Evolutionary conservation across 1,140 invertebrate genomes (phyloP).

Genomic region (Aethina tumida): DNA sequence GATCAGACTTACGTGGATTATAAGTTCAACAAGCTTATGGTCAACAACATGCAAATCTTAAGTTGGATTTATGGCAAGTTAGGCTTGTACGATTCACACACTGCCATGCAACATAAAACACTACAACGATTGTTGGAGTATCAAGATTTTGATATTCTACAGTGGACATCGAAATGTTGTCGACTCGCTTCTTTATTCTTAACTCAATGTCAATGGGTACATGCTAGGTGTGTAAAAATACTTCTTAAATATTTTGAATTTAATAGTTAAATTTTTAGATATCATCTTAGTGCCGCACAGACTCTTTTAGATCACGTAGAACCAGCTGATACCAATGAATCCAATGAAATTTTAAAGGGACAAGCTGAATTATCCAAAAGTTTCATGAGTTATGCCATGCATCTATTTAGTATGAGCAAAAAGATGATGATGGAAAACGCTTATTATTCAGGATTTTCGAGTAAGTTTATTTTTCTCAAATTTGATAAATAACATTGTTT

Average conservation of each 20-base stretch:
- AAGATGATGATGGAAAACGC: slow-evolving; percentile 13
- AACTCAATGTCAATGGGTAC: slow-evolving; percentile 19
- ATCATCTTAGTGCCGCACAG: slow-evolving; percentile 26
- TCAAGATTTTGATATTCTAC: slow-evolving; percentile 21
- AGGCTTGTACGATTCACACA: slow-evolving; percentile 17
- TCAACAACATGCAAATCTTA: slow-evolving; percentile 32
- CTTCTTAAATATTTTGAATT: slow-evolving; percentile 27
- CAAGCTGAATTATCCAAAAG: slow-evolving; percentile 19
- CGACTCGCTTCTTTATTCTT: slow-evolving; percentile 26
- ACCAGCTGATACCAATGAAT: too few relatives aligned
- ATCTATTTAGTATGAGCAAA: slow-evolving; percentile 19
- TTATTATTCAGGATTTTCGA: slow-evolving; percentile 13
- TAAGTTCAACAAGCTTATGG: slow-evolving; percentile 23
- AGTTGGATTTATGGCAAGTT: slow-evolving; percentile 29
- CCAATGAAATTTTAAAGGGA: slow-evolving; percentile 17
- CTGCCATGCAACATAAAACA: slow-evolving; percentile 24
- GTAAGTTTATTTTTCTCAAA: slow-evolving; percentile 1
- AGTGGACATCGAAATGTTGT: slow-evolving; percentile 27
- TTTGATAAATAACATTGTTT: too few relatives aligned
- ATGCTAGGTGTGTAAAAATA: slow-evolving; percentile 20
- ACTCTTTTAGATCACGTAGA: slow-evolving; percentile 26
- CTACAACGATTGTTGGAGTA: slow-evolving; percentile 23
- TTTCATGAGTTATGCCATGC: slow-evolving; percentile 21
- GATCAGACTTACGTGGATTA: slow-evolving; percentile 10
- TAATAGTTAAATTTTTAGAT: slow-evolving; percentile 26